phyloP scores from a whole-genome alignment of 1,140 invertebrate species.

The Bathynomus jamesi region DNA sequence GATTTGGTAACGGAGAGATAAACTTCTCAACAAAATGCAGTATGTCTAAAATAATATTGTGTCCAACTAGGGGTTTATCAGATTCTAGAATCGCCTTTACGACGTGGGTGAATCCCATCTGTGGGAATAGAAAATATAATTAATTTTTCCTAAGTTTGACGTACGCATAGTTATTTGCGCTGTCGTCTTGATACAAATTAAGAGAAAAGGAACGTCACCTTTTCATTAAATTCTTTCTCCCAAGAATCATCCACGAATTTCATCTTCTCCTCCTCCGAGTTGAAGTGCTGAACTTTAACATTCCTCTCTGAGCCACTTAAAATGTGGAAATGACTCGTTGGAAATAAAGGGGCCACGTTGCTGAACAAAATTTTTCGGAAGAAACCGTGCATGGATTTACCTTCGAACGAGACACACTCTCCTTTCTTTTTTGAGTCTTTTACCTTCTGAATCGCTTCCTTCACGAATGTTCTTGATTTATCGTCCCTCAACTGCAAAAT shows the following conservation, averaged over 20 bases:
- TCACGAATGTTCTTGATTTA: conserved; percentile 17
- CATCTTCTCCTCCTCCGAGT: neutral
- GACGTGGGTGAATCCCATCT: conserved; percentile 23
- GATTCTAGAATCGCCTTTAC: conserved; percentile 7
- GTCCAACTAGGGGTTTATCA: conserved; percentile 15
- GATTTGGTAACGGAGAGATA: conserved; percentile 18
- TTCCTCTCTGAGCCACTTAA: conserved; percentile 12
- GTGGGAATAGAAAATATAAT: neutral
- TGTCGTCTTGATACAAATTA: neutral
- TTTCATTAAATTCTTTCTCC: conserved; percentile 11
- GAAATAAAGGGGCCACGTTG: conserved; percentile 18
- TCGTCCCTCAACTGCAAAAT: conserved; percentile 17
- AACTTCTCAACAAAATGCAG: conserved; percentile 27
- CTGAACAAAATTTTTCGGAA: conserved; percentile 23
- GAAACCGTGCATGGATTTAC: conserved; percentile 12
- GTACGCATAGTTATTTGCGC: neutral
- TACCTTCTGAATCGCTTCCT: conserved; percentile 12
- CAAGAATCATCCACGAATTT: conserved; percentile 12
- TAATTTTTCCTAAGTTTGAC: neutral
- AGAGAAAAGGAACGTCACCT: conserved; percentile 2
- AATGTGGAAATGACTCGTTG: conserved; percentile 12
- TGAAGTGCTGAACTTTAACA: conserved; percentile 18
- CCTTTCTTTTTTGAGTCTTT: conserved; percentile 15
- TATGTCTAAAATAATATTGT: conserved; percentile 24
- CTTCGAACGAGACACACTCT: neutral